A percentile compares a stretch with the other conserved stretches of the same genome.
Conservation (phyloP, 2,888 invertebrate genomes). For the Spisula subtruncata region DNA sequence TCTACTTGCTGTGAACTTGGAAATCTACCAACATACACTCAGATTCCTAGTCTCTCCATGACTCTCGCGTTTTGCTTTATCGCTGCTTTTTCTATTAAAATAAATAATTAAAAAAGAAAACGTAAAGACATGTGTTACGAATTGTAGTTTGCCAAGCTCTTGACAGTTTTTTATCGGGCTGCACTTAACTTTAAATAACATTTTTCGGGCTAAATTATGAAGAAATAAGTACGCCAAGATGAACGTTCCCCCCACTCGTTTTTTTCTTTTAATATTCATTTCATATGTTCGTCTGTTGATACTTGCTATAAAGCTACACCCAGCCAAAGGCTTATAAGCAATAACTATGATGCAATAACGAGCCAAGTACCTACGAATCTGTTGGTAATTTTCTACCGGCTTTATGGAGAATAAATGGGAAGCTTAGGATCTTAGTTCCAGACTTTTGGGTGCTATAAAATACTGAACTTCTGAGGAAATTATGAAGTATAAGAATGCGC, state of each 20-base stretch:
- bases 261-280: conserved; percentile 19
- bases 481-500: conserved; percentile 37
- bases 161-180: conserved; percentile 1
- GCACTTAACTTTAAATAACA: conserved; percentile 10
- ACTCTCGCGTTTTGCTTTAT: not conserved
- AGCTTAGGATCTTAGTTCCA: conserved; percentile 44
- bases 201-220: conserved; percentile 10
- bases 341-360: conserved; percentile 39
- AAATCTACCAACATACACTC: not conserved
- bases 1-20: too few species aligned
- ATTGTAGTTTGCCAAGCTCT: not conserved
- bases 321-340: conserved; percentile 28
- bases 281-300: conserved; percentile 24
- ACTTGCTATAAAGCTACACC: not conserved
- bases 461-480: conserved; percentile 41
- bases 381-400: conserved; percentile 40
- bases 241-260: not conserved
- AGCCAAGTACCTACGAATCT: conserved; percentile 37
- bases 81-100: not conserved
- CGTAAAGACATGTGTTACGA: conserved; percentile 18
- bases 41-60: not conserved
- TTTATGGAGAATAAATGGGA: conserved; percentile 51
- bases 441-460: conserved; percentile 41
- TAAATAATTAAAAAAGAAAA: conserved; percentile 20
- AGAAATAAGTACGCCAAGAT: not conserved